Evolutionary conservation across 2,888 invertebrate genomes (phyloP).

Genomic region (Torymus aiolomorphi): DNA sequence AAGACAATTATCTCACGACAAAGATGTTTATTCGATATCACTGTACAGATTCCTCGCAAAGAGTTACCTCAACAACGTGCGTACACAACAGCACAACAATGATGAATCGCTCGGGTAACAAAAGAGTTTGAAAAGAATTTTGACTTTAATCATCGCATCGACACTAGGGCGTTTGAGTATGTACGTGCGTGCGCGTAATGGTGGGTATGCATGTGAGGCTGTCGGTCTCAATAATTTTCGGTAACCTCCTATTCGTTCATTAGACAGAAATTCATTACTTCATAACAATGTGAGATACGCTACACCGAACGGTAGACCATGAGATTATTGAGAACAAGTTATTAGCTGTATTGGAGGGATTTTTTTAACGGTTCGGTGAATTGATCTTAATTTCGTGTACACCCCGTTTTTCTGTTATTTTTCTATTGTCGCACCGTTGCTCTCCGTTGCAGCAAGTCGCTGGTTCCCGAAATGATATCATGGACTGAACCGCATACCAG

Average conservation of each 20-base stretch:
- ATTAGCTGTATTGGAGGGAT: constrained; percentile 60
- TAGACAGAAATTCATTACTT: constrained; percentile 67
- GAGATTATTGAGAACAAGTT: constrained; percentile 70
- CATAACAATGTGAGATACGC: constrained; percentile 71
- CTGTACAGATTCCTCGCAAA: constrained; percentile 74
- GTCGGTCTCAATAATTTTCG: constrained; percentile 60
- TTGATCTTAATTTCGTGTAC: constrained; percentile 60
- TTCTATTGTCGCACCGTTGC: constrained; percentile 66
- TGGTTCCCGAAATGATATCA: constrained; percentile 70
- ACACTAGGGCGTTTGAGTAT: constrained; percentile 62
- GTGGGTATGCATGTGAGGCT: constrained; percentile 60
- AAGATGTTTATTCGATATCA: constrained; percentile 74
- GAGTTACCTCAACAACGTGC: constrained; percentile 72
- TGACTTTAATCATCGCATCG: constrained; percentile 61
- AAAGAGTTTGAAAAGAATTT: constrained; percentile 61
- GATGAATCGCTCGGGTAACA: constrained; percentile 69
- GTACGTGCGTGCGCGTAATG: constrained; percentile 62
- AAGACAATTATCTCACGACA: constrained; percentile 68
- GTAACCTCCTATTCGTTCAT: constrained; percentile 63
- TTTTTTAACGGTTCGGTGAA: constrained; percentile 46
- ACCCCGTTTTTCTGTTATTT: constrained; percentile 58
- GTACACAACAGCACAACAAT: constrained; percentile 72
- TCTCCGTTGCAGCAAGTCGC: constrained; percentile 66
- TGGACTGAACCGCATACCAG: constrained; percentile 71
- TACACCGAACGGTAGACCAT: constrained; percentile 72